These are phyloP conservation scores for Tanytarsus gracilentus DNA, from an alignment of 2,888 invertebrate species.

Conservation along the genomic window DNA sequence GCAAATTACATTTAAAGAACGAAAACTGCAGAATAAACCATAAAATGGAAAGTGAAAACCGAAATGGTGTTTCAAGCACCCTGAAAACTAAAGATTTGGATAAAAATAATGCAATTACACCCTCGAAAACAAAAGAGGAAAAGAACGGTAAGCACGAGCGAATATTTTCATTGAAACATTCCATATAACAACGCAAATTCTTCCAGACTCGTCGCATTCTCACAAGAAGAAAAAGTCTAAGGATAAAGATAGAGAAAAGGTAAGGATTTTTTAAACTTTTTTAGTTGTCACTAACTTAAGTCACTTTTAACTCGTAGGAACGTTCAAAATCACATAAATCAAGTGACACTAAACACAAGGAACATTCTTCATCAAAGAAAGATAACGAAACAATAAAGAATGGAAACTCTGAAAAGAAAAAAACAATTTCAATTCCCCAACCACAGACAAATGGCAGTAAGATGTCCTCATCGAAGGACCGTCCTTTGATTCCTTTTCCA, in stretches of 20 bases:
- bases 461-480: slow-evolving; percentile 5
- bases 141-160: not conserved
- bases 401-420: too few relatives aligned
- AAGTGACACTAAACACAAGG: too few relatives aligned
- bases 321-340: too few relatives aligned
- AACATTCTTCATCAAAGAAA: too few relatives aligned
- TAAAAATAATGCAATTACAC: not conserved
- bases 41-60: not conserved
- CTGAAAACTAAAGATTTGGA: too few relatives aligned
- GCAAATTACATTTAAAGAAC: not conserved
- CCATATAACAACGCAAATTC: not conserved
- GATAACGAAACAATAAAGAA: too few relatives aligned
- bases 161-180: not conserved
- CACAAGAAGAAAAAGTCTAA: slow-evolving; percentile 42
- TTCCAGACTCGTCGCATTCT: slow-evolving; percentile 33
- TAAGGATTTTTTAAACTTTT: slow-evolving; percentile 31
- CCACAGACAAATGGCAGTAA: slow-evolving; percentile 16
- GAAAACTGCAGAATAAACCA: not conserved
- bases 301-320: too few relatives aligned
- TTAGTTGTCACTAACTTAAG: too few relatives aligned
- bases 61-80: not conserved
- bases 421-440: not conserved
- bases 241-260: slow-evolving; percentile 33
- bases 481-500: not conserved
- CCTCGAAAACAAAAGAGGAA: not conserved